Evolutionary conservation across 2,797 vertebrate species (phyloP).

Genomic region (Pseudocheirus occidentalis): DNA sequence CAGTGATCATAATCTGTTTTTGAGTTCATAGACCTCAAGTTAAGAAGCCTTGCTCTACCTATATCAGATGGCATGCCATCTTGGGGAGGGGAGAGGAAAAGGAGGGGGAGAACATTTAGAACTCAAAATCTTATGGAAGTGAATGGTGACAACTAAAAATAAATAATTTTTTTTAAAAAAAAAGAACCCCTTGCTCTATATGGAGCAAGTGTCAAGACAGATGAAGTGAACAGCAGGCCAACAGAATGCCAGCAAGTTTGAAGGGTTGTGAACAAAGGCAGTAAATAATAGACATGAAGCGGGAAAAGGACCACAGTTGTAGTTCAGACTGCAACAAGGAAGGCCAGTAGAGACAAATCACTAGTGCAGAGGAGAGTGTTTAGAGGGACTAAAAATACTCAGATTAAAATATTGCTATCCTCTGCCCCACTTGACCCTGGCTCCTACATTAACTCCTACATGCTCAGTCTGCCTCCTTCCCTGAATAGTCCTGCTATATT

Average conservation of each 20-base stretch:
- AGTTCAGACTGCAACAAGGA: not conserved
- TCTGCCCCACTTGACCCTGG: not conserved
- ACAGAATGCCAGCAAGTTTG: not conserved
- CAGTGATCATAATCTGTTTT: not conserved
- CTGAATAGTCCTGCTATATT: not conserved
- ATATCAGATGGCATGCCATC: too few relatives aligned
- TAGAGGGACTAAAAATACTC: not conserved
- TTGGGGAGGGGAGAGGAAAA: too few relatives aligned
- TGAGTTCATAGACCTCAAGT: not conserved
- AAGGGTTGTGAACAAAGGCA: not conserved
- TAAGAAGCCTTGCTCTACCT: not conserved
- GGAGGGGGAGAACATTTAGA: too few relatives aligned
- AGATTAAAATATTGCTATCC: not conserved
- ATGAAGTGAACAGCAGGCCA: not conserved
- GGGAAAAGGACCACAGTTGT: not conserved
- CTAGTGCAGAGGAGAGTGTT: not conserved
- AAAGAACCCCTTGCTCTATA: not conserved
- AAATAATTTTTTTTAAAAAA: too few relatives aligned
- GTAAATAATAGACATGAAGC: not conserved
- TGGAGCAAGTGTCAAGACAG: not conserved
- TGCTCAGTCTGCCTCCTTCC: not conserved
- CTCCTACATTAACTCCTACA: not conserved
- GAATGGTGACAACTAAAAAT: too few relatives aligned
- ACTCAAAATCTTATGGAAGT: too few relatives aligned
- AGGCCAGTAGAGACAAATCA: not conserved